A percentile compares a stretch with the other conserved stretches of the same genome.
Conservation (phyloP, 1,140 invertebrate species). For the Drosophila obscura region DNA sequence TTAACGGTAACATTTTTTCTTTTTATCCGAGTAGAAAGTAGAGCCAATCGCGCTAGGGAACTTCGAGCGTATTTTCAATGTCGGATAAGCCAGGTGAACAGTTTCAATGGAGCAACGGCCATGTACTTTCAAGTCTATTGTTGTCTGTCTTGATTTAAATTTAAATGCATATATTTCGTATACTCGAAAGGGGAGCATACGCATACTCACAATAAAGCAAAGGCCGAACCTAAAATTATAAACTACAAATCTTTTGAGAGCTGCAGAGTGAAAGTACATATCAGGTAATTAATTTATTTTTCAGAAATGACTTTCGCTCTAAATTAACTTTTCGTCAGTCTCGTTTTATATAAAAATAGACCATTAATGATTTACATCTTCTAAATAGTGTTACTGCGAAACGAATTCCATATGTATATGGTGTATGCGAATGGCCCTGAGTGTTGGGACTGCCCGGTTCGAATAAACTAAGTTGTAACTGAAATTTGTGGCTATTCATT, state of each 20-base stretch:
- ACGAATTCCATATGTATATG: no score
- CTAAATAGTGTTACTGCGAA: conserved; percentile 27
- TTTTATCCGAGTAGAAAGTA: conserved; percentile 36
- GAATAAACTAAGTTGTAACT: no score
- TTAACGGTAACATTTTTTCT: not conserved
- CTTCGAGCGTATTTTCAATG: conserved; percentile 37
- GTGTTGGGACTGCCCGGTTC: no score
- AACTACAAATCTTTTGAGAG: conserved; percentile 21
- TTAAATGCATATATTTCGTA: conserved; percentile 29
- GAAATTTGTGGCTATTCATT: no score
- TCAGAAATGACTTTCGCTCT: conserved; percentile 41
- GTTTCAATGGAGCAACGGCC: conserved; percentile 19
- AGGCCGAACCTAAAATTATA: conserved; percentile 31
- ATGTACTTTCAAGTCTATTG: conserved; percentile 10
- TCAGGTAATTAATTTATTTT: conserved; percentile 49
- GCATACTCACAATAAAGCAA: conserved; percentile 1
- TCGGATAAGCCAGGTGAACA: conserved; percentile 18
- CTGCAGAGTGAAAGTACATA: conserved; percentile 58
- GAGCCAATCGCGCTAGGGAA: conserved; percentile 9
- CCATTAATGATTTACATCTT: conserved; percentile 14
- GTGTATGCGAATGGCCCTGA: no score
- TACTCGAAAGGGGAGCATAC: conserved; percentile 21
- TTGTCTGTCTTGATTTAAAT: conserved; percentile 31
- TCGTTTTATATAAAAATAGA: conserved; percentile 45
- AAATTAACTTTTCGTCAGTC: conserved; percentile 51